Base-by-base conservation (phyloP, 2,888 invertebrate species). In the Trichacis sp. region DNA sequence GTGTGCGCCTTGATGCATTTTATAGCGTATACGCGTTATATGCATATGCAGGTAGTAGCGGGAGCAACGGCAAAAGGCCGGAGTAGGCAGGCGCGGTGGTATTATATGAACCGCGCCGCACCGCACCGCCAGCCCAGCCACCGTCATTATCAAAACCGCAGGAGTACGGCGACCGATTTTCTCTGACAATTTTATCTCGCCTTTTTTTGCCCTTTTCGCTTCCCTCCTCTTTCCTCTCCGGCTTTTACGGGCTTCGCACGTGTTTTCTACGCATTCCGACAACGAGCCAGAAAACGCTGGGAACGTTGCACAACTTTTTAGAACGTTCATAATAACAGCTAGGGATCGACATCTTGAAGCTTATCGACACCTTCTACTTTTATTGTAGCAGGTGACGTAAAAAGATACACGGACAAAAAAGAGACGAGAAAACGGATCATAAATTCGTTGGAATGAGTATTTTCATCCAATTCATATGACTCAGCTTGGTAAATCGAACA, bases 101-200 rank as follows among this genome's bases (percentile, higher is more conserved):
- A 46, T 61, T 61, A 55, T 61, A 50, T 3, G 24, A 3, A 24
- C 24, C 24, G 24, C 24, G n/a, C n/a, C n/a, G n/a, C 30, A 20
- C 50, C 56, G 46, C 64, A 53, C 48, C 53, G 49, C 52, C 53
- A 50, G 52, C 50, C 60, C 60, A 65, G 61, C 54, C 50, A 65
- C 61, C 65, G 61, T 65, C 65, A 65, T 65, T 65, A 65, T 65
- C 61, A 57, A 61, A 61, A 65, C 61, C 65, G 54, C 65, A 65
- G 57, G 47, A 56, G 46, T 53, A 57, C 65, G 56, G 51, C 65
- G 65, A 66, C 57, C 58, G 65, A 65, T 65, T 65, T 65, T 60
- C 65, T 65, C 65, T 49, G 65, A 65, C 57, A 65, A 65, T 65
- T 65, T 65, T 54, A 46, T 33, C 24, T 46, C 53, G 18, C 45